phyloP scores from a whole-genome alignment of 2,888 invertebrate genomes.

The Ferrisia virgata region DNA sequence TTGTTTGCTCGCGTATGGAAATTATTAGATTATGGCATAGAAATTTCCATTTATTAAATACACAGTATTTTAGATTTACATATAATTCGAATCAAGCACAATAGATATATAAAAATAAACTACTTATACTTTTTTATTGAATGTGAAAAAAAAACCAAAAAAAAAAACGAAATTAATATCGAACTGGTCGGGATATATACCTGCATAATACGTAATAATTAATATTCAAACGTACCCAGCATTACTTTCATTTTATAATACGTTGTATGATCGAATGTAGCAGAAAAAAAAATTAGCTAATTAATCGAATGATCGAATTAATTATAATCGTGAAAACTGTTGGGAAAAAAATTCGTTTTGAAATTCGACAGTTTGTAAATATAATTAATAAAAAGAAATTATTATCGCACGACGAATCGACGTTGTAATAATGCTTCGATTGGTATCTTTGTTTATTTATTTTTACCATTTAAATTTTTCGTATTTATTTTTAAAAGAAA shows the following conservation, averaged over 20 bases:
- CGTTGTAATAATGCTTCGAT: too few relatives aligned
- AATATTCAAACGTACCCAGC: neutral
- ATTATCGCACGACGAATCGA: neutral
- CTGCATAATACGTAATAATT: neutral
- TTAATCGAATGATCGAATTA: constrained; percentile 29
- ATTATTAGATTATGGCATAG: neutral
- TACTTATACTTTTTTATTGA: neutral
- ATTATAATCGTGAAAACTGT: neutral
- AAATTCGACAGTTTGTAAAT: neutral
- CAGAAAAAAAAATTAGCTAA: constrained; percentile 31
- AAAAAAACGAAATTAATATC: neutral
- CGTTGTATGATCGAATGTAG: neutral
- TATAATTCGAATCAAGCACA: too few relatives aligned
- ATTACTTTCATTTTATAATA: neutral
- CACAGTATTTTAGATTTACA: neutral
- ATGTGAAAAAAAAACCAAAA: neutral
- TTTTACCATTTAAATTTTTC: neutral
- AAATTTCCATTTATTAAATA: neutral
- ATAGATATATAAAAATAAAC: too few relatives aligned
- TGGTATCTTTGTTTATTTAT: neutral
- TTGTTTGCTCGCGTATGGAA: neutral
- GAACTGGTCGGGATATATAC: neutral
- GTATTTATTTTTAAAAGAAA: too few relatives aligned
- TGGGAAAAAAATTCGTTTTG: constrained; percentile 6
- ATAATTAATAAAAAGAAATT: constrained; percentile 9